phyloP scores from a whole-genome alignment of 92 coral and sea anemone species.

The Chrysogorgia sp. region DNA sequence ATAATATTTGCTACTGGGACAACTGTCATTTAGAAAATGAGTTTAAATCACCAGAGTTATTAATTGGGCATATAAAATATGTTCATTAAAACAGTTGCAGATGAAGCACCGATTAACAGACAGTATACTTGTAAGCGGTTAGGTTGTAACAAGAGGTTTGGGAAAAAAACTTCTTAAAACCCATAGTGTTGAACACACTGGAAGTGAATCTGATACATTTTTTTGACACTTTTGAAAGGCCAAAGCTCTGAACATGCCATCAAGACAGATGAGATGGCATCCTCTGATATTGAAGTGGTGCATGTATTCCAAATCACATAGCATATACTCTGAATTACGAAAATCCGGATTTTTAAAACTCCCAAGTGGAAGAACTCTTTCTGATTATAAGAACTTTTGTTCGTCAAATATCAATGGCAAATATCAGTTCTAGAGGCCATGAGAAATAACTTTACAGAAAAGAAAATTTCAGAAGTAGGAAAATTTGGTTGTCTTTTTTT shows the following conservation, averaged over 20 bases:
- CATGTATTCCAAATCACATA: conserved; percentile 38
- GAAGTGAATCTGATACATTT: conserved; percentile 45
- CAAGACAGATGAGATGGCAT: conserved; percentile 64
- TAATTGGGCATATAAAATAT: conserved; percentile 45
- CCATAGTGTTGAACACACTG: conserved; percentile 47
- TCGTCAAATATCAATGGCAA: conserved; percentile 64
- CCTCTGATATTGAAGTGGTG: conserved; percentile 51
- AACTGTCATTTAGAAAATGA: conserved; percentile 28
- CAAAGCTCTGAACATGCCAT: conserved; percentile 58
- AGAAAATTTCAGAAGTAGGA: conserved; percentile 36
- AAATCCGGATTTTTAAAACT: conserved; percentile 45
- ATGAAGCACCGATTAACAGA: conserved; percentile 35
- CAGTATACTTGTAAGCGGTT: conserved; percentile 43
- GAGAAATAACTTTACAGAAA: conserved; percentile 45
- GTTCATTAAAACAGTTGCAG: conserved; percentile 18
- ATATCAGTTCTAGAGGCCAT: conserved; percentile 38
- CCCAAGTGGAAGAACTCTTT: too few relatives aligned
- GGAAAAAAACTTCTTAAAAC: conserved; percentile 42
- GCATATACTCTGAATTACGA: conserved; percentile 37
- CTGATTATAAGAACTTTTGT: conserved; percentile 46
- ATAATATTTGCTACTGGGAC: conserved; percentile 46
- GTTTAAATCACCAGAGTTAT: conserved; percentile 45
- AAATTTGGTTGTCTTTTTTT: conserved; percentile 55
- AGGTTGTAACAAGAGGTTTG: conserved; percentile 46
- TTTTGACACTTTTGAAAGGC: conserved; percentile 54